Conservation (phyloP, 1,140 invertebrate species). For the Drosophila pseudoobscura region DNA sequence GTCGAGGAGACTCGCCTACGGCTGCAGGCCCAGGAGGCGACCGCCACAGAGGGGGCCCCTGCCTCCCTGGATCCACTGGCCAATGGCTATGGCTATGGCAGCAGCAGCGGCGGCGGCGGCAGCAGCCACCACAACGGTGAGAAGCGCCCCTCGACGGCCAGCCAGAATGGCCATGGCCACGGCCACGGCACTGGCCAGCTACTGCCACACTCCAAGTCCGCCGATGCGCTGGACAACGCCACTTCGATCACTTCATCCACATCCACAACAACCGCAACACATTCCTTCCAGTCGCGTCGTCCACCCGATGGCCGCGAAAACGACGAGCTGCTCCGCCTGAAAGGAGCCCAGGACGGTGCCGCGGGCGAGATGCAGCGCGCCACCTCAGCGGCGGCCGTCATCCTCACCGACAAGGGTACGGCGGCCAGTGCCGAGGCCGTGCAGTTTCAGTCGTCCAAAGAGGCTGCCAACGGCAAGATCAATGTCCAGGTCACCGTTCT, state of each 20-base stretch:
- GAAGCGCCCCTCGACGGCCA: conserved; percentile 67
- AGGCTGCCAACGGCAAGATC: conserved; percentile 90
- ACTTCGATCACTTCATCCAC: conserved; percentile 70
- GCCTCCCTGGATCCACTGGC: conserved; percentile 33
- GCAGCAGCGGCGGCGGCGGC: conserved; percentile 27
- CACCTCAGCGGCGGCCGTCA: conserved; percentile 74
- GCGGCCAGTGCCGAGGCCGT: conserved; percentile 84
- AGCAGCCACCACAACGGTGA: conserved; percentile 56
- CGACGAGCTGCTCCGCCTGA: conserved; percentile 83
- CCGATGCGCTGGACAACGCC: conserved; percentile 64
- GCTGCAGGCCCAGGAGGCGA: conserved; percentile 86
- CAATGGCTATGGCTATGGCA: conserved; percentile 65
- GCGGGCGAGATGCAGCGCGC: conserved; percentile 60
- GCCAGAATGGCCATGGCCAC: conserved; percentile 43
- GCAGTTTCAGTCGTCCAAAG: conserved; percentile 88
- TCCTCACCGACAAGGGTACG: conserved; percentile 70
- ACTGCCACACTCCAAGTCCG: conserved; percentile 70
- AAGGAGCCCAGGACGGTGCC: conserved; percentile 31
- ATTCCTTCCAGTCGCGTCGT: conserved; percentile 74
- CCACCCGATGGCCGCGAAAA: conserved; percentile 92
- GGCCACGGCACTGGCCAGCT: conserved; percentile 17
- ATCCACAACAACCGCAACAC: conserved; percentile 75
- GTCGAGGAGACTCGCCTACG: conserved; percentile 93
- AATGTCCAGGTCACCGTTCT: conserved; percentile 94
- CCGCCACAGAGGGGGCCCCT: conserved; percentile 39